Evolutionary conservation across 35 echinoderm and acorn worm species (phyloP).

Genomic region (Hemicentrotus pulcherrimus): DNA sequence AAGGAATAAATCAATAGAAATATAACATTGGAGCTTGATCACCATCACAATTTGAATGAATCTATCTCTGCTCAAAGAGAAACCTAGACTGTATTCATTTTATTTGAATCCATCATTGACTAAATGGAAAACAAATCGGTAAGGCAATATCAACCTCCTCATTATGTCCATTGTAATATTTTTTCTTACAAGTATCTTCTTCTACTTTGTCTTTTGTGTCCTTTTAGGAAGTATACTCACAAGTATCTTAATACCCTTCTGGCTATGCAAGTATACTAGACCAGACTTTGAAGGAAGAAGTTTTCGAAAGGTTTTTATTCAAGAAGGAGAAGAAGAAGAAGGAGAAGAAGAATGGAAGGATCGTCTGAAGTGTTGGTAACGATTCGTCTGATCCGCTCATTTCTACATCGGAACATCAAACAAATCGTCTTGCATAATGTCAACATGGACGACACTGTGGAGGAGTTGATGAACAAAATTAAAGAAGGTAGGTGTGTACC

Average conservation of each 20-base stretch:
- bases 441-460: constrained; percentile 54
- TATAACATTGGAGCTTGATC: no score
- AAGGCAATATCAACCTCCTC: background rate
- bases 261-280: background rate
- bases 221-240: background rate
- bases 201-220: background rate
- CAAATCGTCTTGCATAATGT: constrained; percentile 79
- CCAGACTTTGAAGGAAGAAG: background rate
- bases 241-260: background rate
- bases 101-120: no score
- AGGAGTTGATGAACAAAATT: constrained; percentile 69
- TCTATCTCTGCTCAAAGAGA: no score
- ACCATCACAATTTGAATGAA: no score
- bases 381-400: constrained; percentile 88
- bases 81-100: no score
- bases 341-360: background rate
- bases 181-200: background rate
- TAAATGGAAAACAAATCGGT: no score
- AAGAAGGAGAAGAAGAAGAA: background rate
- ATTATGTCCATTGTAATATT: background rate
- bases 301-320: background rate
- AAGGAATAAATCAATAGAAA: no score
- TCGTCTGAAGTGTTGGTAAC: constrained; percentile 48
- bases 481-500: constrained; percentile 61
- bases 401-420: constrained; percentile 93